Percentiles rank a stretch among this genome's conserved stretches.
These are phyloP conservation scores for Ceratina calcarata DNA, from an alignment of 1,140 invertebrate species.

Conservation along the genomic window DNA sequence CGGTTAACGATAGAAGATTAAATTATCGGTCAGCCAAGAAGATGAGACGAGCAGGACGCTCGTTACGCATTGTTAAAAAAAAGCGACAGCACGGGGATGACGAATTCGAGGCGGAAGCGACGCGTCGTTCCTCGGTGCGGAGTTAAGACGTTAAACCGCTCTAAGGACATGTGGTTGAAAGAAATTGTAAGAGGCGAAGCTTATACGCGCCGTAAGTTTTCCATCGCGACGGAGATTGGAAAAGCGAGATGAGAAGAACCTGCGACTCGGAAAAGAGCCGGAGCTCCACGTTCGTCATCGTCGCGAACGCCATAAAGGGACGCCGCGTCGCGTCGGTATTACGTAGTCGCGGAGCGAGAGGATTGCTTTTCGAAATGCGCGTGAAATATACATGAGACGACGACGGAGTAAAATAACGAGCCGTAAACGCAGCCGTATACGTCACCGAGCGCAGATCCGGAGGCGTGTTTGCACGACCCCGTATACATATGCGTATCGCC, in stretches of 20 bases:
- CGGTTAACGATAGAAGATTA: slow-evolving; percentile 23
- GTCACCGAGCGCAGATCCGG: background rate
- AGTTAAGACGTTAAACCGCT: background rate
- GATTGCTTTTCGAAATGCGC: slow-evolving; percentile 18
- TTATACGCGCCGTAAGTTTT: background rate
- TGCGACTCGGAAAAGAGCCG: background rate
- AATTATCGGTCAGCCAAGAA: background rate
- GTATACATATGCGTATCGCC: background rate
- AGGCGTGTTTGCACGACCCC: no score
- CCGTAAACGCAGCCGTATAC: slow-evolving; percentile 14
- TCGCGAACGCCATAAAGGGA: slow-evolving; percentile 4
- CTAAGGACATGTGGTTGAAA: background rate
- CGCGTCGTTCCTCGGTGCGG: background rate
- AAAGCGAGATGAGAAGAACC: background rate
- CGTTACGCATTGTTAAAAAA: slow-evolving; percentile 27
- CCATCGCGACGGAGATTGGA: slow-evolving; percentile 29
- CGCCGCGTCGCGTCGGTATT: no score
- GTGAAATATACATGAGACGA: slow-evolving; percentile 13
- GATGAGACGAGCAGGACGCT: background rate
- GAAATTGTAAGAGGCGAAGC: background rate
- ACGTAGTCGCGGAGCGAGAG: background rate
- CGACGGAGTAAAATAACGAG: background rate
- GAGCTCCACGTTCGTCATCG: background rate
- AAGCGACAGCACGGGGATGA: background rate
- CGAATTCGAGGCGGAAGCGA: background rate